Percentiles rank a stretch among this genome's conserved stretches.
Evolutionary conservation across 2,888 invertebrate genomes (phyloP).

Genomic region (Drosophila robusta): DNA sequence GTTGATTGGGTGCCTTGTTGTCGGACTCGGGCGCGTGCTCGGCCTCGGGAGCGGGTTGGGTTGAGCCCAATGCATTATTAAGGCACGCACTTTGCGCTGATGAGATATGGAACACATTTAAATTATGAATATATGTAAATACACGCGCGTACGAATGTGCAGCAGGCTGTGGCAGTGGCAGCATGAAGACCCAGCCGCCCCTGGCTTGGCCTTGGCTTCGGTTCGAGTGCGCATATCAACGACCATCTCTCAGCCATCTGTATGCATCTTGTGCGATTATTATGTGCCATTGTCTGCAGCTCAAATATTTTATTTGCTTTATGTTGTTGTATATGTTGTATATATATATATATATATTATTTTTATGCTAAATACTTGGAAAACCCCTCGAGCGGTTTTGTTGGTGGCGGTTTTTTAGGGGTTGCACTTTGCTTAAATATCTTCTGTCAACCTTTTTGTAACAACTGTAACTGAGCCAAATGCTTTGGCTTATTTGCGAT

Average conservation of each 20-base stretch:
- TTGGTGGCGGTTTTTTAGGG: slow-evolving; percentile 45
- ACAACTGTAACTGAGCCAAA: slow-evolving; percentile 56
- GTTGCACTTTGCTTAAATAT: slow-evolving; percentile 40
- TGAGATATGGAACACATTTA: slow-evolving; percentile 61
- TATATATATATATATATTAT: slow-evolving; percentile 34
- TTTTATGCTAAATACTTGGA: slow-evolving; percentile 39
- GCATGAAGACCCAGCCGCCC: slow-evolving; percentile 10
- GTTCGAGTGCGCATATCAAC: slow-evolving; percentile 13
- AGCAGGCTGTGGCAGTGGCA: slow-evolving; percentile 2
- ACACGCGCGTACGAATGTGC: not conserved
- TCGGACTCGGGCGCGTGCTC: not conserved
- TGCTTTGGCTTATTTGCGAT: slow-evolving; percentile 70
- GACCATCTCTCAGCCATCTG: slow-evolving; percentile 66
- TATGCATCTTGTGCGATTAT: slow-evolving; percentile 51
- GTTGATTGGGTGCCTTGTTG: slow-evolving; percentile 11
- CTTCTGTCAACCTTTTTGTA: slow-evolving; percentile 34
- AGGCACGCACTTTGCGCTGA: slow-evolving; percentile 38
- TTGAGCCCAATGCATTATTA: slow-evolving; percentile 5
- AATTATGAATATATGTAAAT: slow-evolving; percentile 45
- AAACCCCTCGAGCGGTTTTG: slow-evolving; percentile 32
- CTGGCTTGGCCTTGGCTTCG: not conserved
- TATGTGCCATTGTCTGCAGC: slow-evolving; percentile 27
- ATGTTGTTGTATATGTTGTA: slow-evolving; percentile 1
- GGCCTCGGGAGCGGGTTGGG: slow-evolving; percentile 24
- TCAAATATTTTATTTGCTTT: slow-evolving; percentile 42